phyloP scores from a whole-genome alignment of 2,888 invertebrate genomes.

The Diaphora mendica region DNA sequence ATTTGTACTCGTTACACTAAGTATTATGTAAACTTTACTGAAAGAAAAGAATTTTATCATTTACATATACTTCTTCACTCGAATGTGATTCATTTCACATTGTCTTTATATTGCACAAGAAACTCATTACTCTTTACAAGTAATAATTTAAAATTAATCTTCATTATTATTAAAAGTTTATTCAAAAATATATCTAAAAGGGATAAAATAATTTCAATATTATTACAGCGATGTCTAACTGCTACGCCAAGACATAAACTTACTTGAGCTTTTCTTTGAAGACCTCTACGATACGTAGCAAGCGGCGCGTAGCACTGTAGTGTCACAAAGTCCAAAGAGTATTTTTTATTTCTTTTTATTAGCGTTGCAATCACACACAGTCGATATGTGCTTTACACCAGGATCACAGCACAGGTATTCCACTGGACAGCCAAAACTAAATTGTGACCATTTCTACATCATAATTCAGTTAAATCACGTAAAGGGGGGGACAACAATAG shows the following conservation, averaged over 20 bases:
- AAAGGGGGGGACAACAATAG: constrained; percentile 84
- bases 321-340: constrained; percentile 60
- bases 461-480: constrained; percentile 86
- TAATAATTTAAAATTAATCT: neutral
- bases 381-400: constrained; percentile 49
- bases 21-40: neutral
- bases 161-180: neutral
- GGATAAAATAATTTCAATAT: neutral
- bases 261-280: constrained; percentile 69
- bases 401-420: constrained; percentile 67
- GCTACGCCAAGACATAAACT: constrained; percentile 50
- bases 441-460: constrained; percentile 82
- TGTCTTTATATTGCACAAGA: neutral
- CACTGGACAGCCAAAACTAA: constrained; percentile 78
- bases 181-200: neutral
- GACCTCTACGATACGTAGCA: constrained; percentile 71
- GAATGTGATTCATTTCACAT: neutral
- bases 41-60: constrained; percentile 5
- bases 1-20: neutral
- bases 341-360: constrained; percentile 4
- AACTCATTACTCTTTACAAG: neutral
- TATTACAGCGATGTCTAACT: constrained; percentile 3
- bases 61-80: too few species aligned
- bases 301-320: constrained; percentile 66
- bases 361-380: constrained; percentile 55